Percentiles rank a stretch among this genome's conserved stretches.
Evolutionary conservation across 2,113 vertebrate species (phyloP).

Genomic region (Echinops telfairi): DNA sequence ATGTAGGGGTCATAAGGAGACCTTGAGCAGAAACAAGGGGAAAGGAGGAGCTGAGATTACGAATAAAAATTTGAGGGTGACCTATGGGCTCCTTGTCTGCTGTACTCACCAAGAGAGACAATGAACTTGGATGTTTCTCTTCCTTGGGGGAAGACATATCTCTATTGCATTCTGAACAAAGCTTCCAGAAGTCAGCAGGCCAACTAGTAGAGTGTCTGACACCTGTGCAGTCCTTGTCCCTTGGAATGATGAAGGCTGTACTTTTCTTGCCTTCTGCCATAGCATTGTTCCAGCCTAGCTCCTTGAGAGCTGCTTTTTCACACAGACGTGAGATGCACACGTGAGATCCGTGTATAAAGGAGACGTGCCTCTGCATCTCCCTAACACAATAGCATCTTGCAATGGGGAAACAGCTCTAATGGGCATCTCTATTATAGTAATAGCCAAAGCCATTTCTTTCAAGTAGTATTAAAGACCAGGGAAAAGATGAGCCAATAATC

Average conservation of each 20-base stretch:
- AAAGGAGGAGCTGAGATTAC: too few species aligned
- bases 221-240: neutral
- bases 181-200: neutral
- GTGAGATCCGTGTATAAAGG: neutral
- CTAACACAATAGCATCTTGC: too few species aligned
- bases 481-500: constrained; percentile 2
- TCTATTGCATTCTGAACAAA: neutral
- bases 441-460: neutral
- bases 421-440: constrained; percentile 54
- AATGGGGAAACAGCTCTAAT: constrained; percentile 49
- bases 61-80: too few species aligned
- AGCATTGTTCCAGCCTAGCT: neutral
- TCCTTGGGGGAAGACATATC: neutral
- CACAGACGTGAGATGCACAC: neutral
- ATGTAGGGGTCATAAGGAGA: too few species aligned
- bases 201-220: neutral
- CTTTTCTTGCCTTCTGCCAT: neutral
- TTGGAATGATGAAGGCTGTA: accelerated
- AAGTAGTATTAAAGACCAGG: neutral
- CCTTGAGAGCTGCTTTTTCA: neutral
- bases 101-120: neutral
- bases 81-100: neutral
- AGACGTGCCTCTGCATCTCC: neutral
- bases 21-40: too few species aligned
- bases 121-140: neutral